A percentile compares a stretch with the other conserved stretches of the same genome.
Evolutionary conservation across 2,113 vertebrate genomes (phyloP).

Genomic region (Scatophagus argus): DNA sequence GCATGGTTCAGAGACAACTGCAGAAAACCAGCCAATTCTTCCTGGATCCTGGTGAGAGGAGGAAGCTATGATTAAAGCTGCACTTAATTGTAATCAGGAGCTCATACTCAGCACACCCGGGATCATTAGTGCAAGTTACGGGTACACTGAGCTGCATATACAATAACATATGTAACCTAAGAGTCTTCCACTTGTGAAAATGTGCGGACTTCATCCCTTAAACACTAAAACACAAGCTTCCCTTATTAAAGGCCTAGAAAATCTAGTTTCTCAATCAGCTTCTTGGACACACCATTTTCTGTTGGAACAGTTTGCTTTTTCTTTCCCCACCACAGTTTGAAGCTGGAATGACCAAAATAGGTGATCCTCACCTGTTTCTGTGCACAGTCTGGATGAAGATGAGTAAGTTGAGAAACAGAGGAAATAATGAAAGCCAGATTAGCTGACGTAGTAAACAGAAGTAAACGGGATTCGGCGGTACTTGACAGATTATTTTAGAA

Average conservation of each 20-base stretch:
- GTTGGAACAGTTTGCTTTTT: background rate
- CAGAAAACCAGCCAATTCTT: constrained; percentile 61
- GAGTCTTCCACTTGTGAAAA: background rate
- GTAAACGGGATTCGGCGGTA: too few relatives aligned
- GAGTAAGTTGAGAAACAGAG: too few relatives aligned
- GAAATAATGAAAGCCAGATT: too few relatives aligned
- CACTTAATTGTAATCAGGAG: constrained; percentile 72
- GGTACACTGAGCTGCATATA: constrained; percentile 41
- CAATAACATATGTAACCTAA: constrained; percentile 27
- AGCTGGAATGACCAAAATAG: too few relatives aligned
- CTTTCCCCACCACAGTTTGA: too few relatives aligned
- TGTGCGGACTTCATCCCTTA: background rate
- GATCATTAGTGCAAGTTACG: constrained; percentile 53
- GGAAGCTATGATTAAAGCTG: constrained; percentile 77
- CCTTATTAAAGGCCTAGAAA: background rate
- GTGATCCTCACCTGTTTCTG: too few relatives aligned
- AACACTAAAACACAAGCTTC: background rate
- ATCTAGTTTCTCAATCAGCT: background rate
- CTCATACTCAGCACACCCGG: constrained; percentile 49
- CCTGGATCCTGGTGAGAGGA: constrained; percentile 61
- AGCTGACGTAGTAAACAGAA: too few relatives aligned
- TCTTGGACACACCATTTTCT: too few relatives aligned
- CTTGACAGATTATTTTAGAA: too few relatives aligned
- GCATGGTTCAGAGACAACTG: constrained; percentile 43
- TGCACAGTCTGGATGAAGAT: too few relatives aligned